A percentile compares a stretch with the other conserved stretches of the same genome.
phyloP scores from a whole-genome alignment of 1,140 invertebrate genomes.

The Caerostris darwini region DNA sequence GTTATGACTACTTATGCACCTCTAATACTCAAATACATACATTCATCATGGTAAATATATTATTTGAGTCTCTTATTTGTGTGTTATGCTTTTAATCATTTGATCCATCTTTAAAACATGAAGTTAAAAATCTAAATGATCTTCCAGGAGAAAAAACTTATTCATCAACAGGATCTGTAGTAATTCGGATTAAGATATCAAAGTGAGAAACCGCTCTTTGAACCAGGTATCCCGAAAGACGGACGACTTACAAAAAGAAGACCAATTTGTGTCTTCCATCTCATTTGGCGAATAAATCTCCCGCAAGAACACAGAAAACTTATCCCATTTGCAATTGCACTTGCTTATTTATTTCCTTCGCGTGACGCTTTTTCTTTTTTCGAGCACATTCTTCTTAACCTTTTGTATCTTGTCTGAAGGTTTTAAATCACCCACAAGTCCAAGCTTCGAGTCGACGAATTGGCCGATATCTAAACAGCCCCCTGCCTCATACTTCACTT shows the following conservation, averaged over 20 bases:
- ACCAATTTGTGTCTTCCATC: constrained; percentile 56
- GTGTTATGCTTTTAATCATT: too few relatives aligned
- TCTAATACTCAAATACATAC: too few relatives aligned
- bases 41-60: too few relatives aligned
- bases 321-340: background rate
- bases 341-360: constrained; percentile 66
- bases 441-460: constrained; percentile 56
- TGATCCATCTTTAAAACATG: too few relatives aligned
- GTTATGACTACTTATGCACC: too few relatives aligned
- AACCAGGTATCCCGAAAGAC: background rate
- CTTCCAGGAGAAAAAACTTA: too few relatives aligned
- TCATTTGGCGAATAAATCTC: constrained; percentile 61
- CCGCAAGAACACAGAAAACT: constrained; percentile 33
- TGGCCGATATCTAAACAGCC: constrained; percentile 73
- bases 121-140: too few relatives aligned
- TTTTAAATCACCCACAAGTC: constrained; percentile 70
- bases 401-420: constrained; percentile 55
- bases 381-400: constrained; percentile 42
- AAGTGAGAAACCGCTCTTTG: background rate
- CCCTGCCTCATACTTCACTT: constrained; percentile 11
- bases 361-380: constrained; percentile 69
- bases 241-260: background rate
- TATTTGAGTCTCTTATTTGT: too few relatives aligned
- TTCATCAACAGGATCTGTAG: too few relatives aligned
- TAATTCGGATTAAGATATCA: constrained; percentile 21